A percentile compares a stretch with the other conserved stretches of the same genome.
phyloP scores from a whole-genome alignment of 2,797 vertebrate genomes.

The Enteromius mattozi region DNA sequence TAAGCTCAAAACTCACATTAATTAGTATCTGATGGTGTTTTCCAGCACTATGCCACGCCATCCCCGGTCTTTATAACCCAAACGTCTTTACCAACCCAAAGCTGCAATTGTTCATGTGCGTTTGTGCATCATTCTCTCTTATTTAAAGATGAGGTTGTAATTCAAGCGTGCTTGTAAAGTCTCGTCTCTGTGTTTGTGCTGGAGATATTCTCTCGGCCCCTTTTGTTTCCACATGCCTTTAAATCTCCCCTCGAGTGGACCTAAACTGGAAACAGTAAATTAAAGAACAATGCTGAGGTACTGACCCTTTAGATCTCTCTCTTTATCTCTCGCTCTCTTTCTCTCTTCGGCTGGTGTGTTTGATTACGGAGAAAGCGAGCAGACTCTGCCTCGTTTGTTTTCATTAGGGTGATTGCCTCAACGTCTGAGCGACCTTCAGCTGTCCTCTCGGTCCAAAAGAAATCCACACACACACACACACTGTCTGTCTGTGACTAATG shows the following conservation, averaged over 20 bases:
- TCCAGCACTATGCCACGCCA: neutral
- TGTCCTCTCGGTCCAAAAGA: slow-evolving; percentile 51
- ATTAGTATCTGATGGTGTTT: neutral
- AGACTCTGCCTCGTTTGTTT: slow-evolving; percentile 80
- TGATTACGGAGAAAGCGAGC: slow-evolving; percentile 56
- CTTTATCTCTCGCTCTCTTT: slow-evolving; percentile 39
- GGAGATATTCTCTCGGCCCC: slow-evolving; percentile 31
- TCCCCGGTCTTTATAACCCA: neutral
- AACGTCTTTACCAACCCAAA: neutral
- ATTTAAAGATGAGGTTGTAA: slow-evolving; percentile 21
- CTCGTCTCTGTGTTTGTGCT: slow-evolving; percentile 26
- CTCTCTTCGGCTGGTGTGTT: slow-evolving; percentile 52
- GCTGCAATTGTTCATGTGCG: slow-evolving; percentile 4
- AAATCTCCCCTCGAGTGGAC: slow-evolving; percentile 46
- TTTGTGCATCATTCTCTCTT: slow-evolving; percentile 24
- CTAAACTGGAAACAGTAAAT: slow-evolving; percentile 50
- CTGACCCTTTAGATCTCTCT: slow-evolving; percentile 39
- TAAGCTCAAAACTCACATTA: neutral
- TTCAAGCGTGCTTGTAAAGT: slow-evolving; percentile 31
- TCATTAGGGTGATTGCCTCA: slow-evolving; percentile 84
- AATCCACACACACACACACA: slow-evolving; percentile 42
- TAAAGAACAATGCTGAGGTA: slow-evolving; percentile 40
- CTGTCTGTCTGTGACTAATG: slow-evolving; percentile 58
- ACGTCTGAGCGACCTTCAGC: slow-evolving; percentile 81
- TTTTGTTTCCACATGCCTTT: slow-evolving; percentile 47